These are phyloP conservation scores for Oxyteleia sp. DNA, from an alignment of 2,888 invertebrate species.

Conservation along the genomic window DNA sequence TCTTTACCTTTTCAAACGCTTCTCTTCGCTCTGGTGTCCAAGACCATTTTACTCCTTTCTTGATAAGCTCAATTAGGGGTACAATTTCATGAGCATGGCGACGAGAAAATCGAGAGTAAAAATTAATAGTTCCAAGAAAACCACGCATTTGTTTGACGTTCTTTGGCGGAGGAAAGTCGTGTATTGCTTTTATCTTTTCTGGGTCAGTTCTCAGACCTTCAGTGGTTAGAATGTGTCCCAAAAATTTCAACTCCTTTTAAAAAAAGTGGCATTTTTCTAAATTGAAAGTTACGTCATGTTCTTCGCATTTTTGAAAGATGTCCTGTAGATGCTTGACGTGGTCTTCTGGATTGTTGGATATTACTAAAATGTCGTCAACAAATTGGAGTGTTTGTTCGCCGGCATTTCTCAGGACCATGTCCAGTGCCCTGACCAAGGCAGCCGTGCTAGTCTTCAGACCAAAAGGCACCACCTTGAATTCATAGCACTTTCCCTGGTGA, in stretches of 20 bases:
- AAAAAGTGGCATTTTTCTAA: conserved; percentile 82
- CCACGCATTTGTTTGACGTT: conserved; percentile 44
- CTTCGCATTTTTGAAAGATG: background rate
- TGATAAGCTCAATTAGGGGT: conserved; percentile 39
- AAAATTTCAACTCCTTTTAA: conserved; percentile 41
- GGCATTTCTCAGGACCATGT: background rate
- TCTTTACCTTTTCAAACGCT: too few relatives aligned
- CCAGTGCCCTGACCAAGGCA: background rate
- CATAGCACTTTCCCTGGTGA: conserved; percentile 9
- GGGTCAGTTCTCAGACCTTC: conserved; percentile 47
- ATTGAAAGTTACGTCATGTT: conserved; percentile 30
- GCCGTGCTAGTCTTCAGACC: conserved; percentile 12
- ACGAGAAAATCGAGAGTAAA: conserved; percentile 33
- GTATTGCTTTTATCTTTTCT: conserved; percentile 45
- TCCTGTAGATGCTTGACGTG: background rate
- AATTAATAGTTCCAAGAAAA: conserved; percentile 50
- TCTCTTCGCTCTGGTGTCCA: too few relatives aligned
- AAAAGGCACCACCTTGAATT: conserved; percentile 25
- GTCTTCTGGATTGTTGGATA: background rate
- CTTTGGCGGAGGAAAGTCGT: conserved; percentile 20
- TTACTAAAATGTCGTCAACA: conserved; percentile 7
- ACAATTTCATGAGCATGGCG: conserved; percentile 5
- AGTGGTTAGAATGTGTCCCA: background rate
- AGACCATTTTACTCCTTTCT: background rate
- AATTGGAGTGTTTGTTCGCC: background rate